Percentiles rank a stretch among this genome's conserved stretches.
Evolutionary conservation across 2,797 vertebrate genomes (phyloP).

Genomic region (Acrocephalus scirpaceus): DNA sequence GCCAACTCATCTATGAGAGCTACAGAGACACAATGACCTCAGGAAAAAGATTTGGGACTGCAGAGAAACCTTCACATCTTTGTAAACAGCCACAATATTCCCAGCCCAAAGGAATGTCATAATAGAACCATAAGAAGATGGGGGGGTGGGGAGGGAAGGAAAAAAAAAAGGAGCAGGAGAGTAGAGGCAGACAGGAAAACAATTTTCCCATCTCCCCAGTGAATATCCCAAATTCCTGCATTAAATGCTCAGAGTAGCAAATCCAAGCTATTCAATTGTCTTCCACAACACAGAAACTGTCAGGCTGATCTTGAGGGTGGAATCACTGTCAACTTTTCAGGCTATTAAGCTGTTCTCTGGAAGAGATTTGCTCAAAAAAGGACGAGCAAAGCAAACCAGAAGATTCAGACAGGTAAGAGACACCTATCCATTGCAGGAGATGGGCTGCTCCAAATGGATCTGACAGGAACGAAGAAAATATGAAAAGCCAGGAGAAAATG

Average conservation of each 20-base stretch:
- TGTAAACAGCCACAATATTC: neutral
- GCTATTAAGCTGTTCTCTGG: neutral
- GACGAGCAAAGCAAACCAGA: neutral
- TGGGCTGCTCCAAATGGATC: neutral
- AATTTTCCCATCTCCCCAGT: neutral
- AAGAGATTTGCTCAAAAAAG: conserved; percentile 1
- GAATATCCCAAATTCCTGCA: neutral
- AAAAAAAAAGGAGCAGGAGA: neutral
- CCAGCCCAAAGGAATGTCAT: neutral
- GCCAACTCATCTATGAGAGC: neutral
- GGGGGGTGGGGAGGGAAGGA: too few species aligned
- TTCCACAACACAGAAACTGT: neutral
- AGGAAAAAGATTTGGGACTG: neutral
- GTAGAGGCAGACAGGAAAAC: neutral
- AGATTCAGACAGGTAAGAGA: neutral
- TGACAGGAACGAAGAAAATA: neutral
- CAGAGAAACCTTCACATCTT: neutral
- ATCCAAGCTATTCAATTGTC: neutral
- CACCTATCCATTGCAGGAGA: neutral
- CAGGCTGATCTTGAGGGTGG: conserved; percentile 16
- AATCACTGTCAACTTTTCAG: conserved; percentile 23
- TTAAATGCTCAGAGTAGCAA: neutral
- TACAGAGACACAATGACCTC: neutral
- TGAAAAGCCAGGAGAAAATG: neutral
- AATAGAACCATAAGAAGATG: neutral